These are phyloP conservation scores for Brachymystax lenok DNA, from an alignment of 2,797 vertebrate species.

Conservation along the genomic window DNA sequence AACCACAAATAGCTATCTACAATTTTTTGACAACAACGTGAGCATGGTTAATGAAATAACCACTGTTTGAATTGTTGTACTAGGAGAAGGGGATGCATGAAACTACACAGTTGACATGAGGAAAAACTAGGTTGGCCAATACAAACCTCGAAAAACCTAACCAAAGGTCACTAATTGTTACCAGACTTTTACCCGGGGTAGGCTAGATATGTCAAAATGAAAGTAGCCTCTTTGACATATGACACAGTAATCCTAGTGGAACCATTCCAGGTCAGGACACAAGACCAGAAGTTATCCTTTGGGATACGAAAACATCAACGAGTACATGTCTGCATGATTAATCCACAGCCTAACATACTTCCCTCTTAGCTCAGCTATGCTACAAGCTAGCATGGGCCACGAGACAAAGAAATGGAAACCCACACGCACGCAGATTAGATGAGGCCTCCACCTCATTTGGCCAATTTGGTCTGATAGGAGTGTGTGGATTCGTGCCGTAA, in stretches of 20 bases:
- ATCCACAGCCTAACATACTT: background rate
- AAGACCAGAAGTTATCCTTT: background rate
- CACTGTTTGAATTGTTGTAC: background rate
- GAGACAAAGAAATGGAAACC: constrained; percentile 4
- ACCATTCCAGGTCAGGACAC: background rate
- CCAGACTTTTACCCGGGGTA: background rate
- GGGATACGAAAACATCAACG: background rate
- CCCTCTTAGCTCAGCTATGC: constrained; percentile 1
- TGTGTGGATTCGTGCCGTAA: background rate
- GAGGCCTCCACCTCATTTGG: background rate
- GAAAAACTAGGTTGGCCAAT: background rate
- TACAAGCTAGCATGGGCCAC: background rate
- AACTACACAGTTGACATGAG: background rate
- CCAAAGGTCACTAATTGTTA: background rate
- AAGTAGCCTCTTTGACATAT: background rate
- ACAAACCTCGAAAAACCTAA: background rate
- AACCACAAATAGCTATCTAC: background rate
- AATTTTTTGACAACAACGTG: background rate
- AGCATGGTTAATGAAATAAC: background rate
- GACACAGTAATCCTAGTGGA: background rate
- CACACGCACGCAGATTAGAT: background rate
- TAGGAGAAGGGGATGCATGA: background rate
- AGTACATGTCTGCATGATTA: background rate
- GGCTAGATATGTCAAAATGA: background rate
- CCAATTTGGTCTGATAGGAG: background rate